Conservation (phyloP, 2,888 invertebrate species). For the Idaea dimidiata region DNA sequence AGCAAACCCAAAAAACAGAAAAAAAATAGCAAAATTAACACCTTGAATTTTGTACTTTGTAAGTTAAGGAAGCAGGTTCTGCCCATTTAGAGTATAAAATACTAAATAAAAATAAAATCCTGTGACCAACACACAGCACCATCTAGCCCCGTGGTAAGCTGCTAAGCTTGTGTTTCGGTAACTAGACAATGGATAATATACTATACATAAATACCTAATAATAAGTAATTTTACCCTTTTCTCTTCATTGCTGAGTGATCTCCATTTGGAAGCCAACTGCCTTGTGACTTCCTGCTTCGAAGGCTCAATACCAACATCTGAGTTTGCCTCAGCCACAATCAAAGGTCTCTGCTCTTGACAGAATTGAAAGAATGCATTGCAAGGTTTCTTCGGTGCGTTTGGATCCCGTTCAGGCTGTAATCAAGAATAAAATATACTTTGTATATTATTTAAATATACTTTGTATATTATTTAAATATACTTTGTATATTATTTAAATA, state of each 20-base stretch:
- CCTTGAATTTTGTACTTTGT: too few relatives aligned
- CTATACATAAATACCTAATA: neutral
- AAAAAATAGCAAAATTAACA: too few relatives aligned
- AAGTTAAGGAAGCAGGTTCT: too few relatives aligned
- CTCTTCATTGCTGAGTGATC: conserved; percentile 84
- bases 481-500: too few relatives aligned
- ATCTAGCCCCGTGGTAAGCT: too few relatives aligned
- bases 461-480: too few relatives aligned
- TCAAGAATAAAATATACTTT: conserved; percentile 3
- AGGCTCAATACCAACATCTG: conserved; percentile 84
- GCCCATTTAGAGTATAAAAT: too few relatives aligned
- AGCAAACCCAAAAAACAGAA: too few relatives aligned
- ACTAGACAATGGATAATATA: too few relatives aligned
- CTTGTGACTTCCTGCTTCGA: conserved; percentile 88
- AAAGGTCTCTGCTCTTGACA: conserved; percentile 89
- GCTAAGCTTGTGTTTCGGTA: too few relatives aligned
- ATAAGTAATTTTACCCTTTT: conserved; percentile 80
- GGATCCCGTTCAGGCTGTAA: conserved; percentile 82
- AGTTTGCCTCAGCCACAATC: conserved; percentile 83
- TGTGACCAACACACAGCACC: too few relatives aligned
- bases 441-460: neutral
- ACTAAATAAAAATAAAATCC: too few relatives aligned
- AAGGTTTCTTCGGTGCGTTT: conserved; percentile 89
- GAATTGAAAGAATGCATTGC: conserved; percentile 90
- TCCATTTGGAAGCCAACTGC: conserved; percentile 88